These are phyloP conservation scores for Hippopotamyrus pictus DNA, from an alignment of 2,797 vertebrate genomes.

Conservation along the genomic window DNA sequence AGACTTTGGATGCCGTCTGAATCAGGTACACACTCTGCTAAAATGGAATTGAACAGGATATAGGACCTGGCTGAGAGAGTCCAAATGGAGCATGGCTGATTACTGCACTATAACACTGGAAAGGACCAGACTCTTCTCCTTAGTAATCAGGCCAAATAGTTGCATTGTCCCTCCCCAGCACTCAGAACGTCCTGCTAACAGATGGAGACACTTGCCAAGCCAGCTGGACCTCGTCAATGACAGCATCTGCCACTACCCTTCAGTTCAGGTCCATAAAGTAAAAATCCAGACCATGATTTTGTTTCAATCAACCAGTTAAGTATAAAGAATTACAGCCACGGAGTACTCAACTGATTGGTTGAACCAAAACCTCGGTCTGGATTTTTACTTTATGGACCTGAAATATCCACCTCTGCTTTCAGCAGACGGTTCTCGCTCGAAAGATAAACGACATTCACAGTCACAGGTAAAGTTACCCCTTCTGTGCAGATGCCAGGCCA, in stretches of 20 bases:
- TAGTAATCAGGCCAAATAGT: neutral
- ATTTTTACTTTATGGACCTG: neutral
- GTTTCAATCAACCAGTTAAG: neutral
- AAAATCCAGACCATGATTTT: neutral
- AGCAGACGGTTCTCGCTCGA: neutral
- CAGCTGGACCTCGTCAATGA: neutral
- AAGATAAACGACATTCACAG: neutral
- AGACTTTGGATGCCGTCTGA: neutral
- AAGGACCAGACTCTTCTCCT: neutral
- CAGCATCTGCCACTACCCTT: neutral
- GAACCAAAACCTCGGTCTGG: neutral
- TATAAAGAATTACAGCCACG: neutral
- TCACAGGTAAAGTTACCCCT: neutral
- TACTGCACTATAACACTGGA: neutral
- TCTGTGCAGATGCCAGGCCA: neutral
- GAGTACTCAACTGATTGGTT: neutral
- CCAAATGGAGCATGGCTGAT: neutral
- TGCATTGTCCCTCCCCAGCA: neutral
- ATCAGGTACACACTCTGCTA: neutral
- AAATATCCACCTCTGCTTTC: neutral
- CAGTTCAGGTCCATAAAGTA: neutral
- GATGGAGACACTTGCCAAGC: neutral
- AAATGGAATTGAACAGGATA: neutral
- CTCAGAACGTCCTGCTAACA: neutral
- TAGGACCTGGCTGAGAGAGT: neutral